Evolutionary conservation across 2,888 invertebrate species (phyloP).

Genomic region (Ecdyonurus torrentis): DNA sequence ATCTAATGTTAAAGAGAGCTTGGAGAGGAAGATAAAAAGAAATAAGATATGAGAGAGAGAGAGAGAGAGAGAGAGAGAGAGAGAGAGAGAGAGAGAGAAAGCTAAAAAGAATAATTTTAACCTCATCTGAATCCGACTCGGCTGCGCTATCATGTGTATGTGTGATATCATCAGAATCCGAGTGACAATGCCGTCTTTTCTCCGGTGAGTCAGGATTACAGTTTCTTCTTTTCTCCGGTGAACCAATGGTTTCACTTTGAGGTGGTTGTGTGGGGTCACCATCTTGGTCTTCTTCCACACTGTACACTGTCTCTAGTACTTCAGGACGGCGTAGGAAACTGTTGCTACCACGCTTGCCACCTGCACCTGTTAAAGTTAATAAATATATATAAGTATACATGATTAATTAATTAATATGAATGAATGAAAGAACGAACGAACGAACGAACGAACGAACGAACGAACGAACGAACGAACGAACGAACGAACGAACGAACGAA

Average conservation of each 20-base stretch:
- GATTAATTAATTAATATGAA: no score
- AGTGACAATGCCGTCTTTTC: neutral
- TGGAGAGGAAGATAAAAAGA: no score
- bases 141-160: neutral
- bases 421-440: no score
- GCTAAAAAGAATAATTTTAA: no score
- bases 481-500: no score
- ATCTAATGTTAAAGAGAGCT: no score
- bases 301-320: constrained; percentile 36
- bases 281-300: constrained; percentile 71
- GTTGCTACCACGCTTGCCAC: constrained; percentile 56
- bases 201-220: neutral
- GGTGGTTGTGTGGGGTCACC: constrained; percentile 27
- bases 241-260: constrained; percentile 1
- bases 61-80: no score
- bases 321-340: constrained; percentile 65
- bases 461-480: no score
- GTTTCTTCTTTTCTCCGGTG: neutral
- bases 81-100: no score
- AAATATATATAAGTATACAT: no score
- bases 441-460: no score
- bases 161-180: neutral
- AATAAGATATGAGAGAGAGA: no score
- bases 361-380: constrained; percentile 23
- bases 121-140: neutral